A percentile compares a stretch with the other conserved stretches of the same genome.
Conservation (phyloP, 2,797 vertebrate species). For the Aulostomus chinensis region DNA sequence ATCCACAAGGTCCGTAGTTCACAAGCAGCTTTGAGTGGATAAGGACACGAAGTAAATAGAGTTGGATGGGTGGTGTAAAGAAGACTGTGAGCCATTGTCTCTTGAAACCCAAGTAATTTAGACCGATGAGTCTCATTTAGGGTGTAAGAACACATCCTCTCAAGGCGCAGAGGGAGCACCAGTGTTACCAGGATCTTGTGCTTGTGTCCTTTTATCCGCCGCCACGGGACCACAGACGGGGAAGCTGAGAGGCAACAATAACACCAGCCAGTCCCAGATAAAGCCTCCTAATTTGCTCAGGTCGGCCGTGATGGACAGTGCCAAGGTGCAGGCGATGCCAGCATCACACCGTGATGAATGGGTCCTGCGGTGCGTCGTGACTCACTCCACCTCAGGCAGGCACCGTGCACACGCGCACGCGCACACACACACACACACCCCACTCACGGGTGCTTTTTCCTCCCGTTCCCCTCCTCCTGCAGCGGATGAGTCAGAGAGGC, state of each 20-base stretch:
- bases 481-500: slow-evolving; percentile 77
- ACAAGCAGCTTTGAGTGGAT: too few species aligned
- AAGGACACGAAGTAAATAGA: not conserved
- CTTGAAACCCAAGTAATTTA: not conserved
- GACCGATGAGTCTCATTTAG: slow-evolving; percentile 4
- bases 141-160: not conserved
- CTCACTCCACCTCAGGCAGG: slow-evolving; percentile 58
- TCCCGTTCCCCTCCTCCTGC: slow-evolving; percentile 50
- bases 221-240: slow-evolving; percentile 17
- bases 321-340: slow-evolving; percentile 53
- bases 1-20: too few species aligned
- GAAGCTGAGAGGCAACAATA: slow-evolving; percentile 33
- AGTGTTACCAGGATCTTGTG: slow-evolving; percentile 6
- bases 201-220: slow-evolving; percentile 29
- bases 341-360: slow-evolving; percentile 64
- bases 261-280: slow-evolving; percentile 37
- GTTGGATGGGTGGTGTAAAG: not conserved
- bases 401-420: slow-evolving; percentile 37
- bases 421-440: slow-evolving; percentile 24
- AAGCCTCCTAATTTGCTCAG: slow-evolving; percentile 44
- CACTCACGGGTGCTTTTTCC: slow-evolving; percentile 50
- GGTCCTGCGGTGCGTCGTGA: slow-evolving; percentile 70
- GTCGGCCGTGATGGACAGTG: slow-evolving; percentile 59
- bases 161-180: too few species aligned
- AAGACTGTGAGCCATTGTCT: too few species aligned